Base-by-base conservation (phyloP, 2,797 vertebrate species). In the Poliocrania exsul region DNA sequence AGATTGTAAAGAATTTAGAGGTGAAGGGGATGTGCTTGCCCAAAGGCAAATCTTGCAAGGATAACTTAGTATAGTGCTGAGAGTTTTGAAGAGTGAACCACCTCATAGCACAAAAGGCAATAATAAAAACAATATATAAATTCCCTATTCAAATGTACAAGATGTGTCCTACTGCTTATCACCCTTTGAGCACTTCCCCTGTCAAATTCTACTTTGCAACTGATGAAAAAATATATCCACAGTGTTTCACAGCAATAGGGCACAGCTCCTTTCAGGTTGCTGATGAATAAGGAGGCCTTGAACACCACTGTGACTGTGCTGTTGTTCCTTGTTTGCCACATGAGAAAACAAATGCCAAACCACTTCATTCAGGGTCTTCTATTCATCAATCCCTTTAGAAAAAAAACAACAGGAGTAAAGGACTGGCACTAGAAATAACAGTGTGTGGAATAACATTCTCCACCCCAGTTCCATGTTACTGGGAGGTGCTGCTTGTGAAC, bases 281-380 rank as follows among this genome's bases (percentile, higher is more conserved):
- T 88, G 87, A 93, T 92, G 95, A 92, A 93, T 91, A 96, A 86
- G 38, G 35, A 25, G 64, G 80, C 93, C 95, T 97, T 96, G 93
- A 97, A 92, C 83, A 92, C 28, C 6, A 25, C 74, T 90, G 64
- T 57, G 70, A 90, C 86, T 16, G 6, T 33, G 57, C 58, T 87
- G 35, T 19, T 1, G 2, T 40, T 71, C 51, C 56, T 88, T 79
- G 80, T 91, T 90, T 87, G 64, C 57, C 66, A 77, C 79, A 72
- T 71, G 33, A 70, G 93, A 93, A 93, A 93, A 92, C 80, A 50
- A 86, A 90, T 86, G 82, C 57, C 46, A 74, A 93, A 85, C 29
- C 50, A 87, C 91, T 95, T 90, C 77, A 79, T 47, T 71, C 89
- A 96, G 86, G 88, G 86, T 73, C 80, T 93, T 90, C 66, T 84